Base-by-base conservation (phyloP, 2,888 invertebrate genomes). In the Drosophila birchii region DNA sequence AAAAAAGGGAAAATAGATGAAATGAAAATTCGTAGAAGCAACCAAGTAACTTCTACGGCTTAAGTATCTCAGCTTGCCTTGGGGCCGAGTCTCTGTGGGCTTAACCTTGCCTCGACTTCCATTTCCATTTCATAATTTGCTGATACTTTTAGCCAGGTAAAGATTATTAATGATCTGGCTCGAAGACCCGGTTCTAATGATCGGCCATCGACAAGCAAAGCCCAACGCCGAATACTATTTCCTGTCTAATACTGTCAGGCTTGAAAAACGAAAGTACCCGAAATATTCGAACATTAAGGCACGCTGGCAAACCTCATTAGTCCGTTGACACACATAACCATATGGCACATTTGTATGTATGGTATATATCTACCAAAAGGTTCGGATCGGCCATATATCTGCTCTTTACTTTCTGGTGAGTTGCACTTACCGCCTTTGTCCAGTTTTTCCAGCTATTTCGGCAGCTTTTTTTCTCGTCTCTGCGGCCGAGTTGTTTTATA, bases 251-350 rank as follows among this genome's bases (percentile, higher is more conserved):
- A 71, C 66, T 80, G 78, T 75, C 70, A 58, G 56, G 69, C 76
- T 58, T 62, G 34, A 77, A 84, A 84, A 84, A 79, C 89, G 84
- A 84, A 84, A 84, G 84, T 89, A 74, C 61, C 77, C 62, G 57
- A 23, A 51, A 44, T 60, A 73, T 63, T 70, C 77, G 79, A 73
- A 18, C 79, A 80, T 85, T 86, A 80, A 39, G 39, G 55, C 29
- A 20, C 20, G 34, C 51, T 64, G 54, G 54, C 32, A 54, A 49
- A 44, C 45, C 68, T 43, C 72, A 68, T 72, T 72, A 71, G 58
- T 44, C 53, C 47, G 53, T 47, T 73, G 67, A 71, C 66, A 73
- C 57, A 67, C 57, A 71, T 51, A 63, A 11, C 26, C 45, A 58
- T 47, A n/a, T 47, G 29, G 51, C 39, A 36, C 36, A 36, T 63